Evolutionary conservation across 2,113 vertebrate species (phyloP).

Genomic region (Nasalis larvatus): DNA sequence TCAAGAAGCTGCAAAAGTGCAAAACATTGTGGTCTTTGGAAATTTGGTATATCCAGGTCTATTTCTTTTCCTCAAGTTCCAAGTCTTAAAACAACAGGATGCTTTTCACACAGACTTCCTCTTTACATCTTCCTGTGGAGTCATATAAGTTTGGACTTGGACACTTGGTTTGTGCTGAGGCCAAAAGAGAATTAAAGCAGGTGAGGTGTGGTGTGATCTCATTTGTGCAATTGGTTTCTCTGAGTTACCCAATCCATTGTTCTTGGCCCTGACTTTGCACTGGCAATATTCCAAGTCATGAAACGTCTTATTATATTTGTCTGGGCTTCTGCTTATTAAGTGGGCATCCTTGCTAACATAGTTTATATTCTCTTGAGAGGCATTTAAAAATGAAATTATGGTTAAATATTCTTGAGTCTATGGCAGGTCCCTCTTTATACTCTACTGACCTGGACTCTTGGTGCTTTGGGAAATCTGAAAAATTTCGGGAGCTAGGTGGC

Average conservation of each 20-base stretch:
- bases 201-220: background rate
- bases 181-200: background rate
- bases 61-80: background rate
- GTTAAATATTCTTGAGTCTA: background rate
- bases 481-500: background rate
- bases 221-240: rapidly evolving
- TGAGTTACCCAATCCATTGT: background rate
- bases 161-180: background rate
- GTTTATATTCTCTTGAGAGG: slow-evolving; percentile 19
- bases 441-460: background rate
- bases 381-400: background rate
- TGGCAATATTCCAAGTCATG: background rate
- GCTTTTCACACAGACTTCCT: background rate
- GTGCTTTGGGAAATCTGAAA: background rate
- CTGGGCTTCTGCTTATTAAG: background rate
- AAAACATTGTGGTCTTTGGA: background rate
- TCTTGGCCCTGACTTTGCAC: background rate
- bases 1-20: background rate
- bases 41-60: background rate
- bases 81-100: background rate
- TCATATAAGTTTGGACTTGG: background rate
- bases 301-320: background rate
- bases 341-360: background rate
- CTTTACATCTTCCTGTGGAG: background rate
- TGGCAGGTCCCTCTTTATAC: background rate